These are phyloP conservation scores for Stylophora pistillata DNA, from an alignment of 64 coral and sea anemone genomes.

Conservation along the genomic window DNA sequence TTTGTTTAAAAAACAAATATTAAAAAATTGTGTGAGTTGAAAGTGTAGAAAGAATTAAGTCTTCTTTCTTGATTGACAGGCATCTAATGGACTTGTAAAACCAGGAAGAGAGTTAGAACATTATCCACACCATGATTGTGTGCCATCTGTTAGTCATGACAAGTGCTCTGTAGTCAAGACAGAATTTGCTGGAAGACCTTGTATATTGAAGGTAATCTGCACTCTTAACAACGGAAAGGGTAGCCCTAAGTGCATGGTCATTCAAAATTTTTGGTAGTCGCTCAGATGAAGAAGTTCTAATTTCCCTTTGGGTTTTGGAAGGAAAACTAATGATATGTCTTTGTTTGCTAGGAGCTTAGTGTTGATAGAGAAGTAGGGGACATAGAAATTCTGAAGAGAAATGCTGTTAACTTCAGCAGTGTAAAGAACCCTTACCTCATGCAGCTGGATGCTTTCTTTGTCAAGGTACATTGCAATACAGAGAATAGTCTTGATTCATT, in stretches of 20 bases:
- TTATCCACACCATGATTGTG: slow-evolving; percentile 34
- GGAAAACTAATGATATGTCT: no score
- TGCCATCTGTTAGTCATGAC: slow-evolving; percentile 7
- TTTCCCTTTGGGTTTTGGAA: no score
- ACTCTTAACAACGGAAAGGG: no score
- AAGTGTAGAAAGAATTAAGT: neutral
- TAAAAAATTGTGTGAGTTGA: no score
- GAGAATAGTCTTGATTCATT: no score
- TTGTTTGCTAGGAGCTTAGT: neutral
- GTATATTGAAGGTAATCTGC: slow-evolving; percentile 19
- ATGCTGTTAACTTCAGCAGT: slow-evolving; percentile 28
- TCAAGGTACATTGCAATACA: neutral
- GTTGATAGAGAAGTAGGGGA: neutral
- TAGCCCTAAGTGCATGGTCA: no score
- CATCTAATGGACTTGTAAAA: slow-evolving; percentile 43
- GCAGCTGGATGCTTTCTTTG: slow-evolving; percentile 16
- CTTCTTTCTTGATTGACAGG: neutral
- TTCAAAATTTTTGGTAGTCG: no score
- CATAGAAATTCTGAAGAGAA: neutral
- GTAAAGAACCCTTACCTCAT: slow-evolving; percentile 8
- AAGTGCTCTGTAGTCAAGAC: slow-evolving; percentile 31
- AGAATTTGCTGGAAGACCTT: slow-evolving; percentile 27
- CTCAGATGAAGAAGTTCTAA: no score
- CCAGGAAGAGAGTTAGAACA: slow-evolving; percentile 33
- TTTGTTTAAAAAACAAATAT: no score